Conservation (phyloP, 2,113 vertebrate species). For the Ameiurus melas region DNA sequence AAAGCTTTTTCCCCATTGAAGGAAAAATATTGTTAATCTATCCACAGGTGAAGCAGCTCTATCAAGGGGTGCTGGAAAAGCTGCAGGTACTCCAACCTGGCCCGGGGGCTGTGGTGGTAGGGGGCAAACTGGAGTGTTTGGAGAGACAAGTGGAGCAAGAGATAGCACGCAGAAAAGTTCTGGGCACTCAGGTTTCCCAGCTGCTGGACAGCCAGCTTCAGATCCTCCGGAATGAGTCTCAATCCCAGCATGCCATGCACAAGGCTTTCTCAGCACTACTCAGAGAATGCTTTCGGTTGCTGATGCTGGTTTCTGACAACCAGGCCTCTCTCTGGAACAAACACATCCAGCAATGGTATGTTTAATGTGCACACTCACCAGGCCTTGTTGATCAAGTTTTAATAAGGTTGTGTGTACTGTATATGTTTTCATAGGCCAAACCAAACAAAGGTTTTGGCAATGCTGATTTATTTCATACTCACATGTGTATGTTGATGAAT, state of each 20-base stretch:
- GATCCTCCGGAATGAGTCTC: slow-evolving; percentile 64
- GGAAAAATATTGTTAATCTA: not conserved
- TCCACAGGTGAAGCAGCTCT: slow-evolving; percentile 79
- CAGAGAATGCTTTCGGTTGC: slow-evolving; percentile 53
- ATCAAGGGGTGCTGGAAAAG: slow-evolving; percentile 73
- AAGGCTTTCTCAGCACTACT: slow-evolving; percentile 60
- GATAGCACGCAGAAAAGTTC: slow-evolving; percentile 63
- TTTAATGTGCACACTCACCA: not conserved
- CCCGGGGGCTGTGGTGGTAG: slow-evolving; percentile 36
- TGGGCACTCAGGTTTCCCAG: slow-evolving; percentile 72
- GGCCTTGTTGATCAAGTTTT: not conserved
- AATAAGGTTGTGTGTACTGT: not conserved
- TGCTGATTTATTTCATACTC: not conserved
- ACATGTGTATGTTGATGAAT: not conserved
- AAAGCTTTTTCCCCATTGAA: not conserved
- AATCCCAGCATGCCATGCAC: slow-evolving; percentile 65
- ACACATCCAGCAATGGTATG: slow-evolving; percentile 43
- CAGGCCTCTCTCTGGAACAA: slow-evolving; percentile 31
- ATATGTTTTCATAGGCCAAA: not conserved
- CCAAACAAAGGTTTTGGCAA: not conserved
- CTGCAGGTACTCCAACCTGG: slow-evolving; percentile 63
- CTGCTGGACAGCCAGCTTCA: slow-evolving; percentile 73
- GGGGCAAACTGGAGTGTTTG: slow-evolving; percentile 50
- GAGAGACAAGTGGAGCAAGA: slow-evolving; percentile 76
- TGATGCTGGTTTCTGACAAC: slow-evolving; percentile 46